phyloP scores from a whole-genome alignment of 2,113 vertebrate species.

The Pan troglodytes region NHGRI_mPanTro3-v2.1_pri NC_072421.2:66130001-66130500 shows the following conservation, averaged over 20 bases:
- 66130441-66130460: neutral
- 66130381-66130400: neutral
- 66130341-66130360: neutral
- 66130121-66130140: neutral
- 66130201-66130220: constrained; percentile 24
- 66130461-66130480: neutral
- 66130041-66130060: neutral
- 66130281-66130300: constrained; percentile 47
- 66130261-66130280: constrained; percentile 2
- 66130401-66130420: neutral
- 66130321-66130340: neutral
- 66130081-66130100: neutral
- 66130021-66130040: neutral
- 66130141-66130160: constrained; percentile 2
- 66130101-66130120: neutral
- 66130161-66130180: neutral
- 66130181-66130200: constrained; percentile 8
- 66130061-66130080: neutral
- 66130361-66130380: neutral
- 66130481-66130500: neutral
- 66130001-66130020: neutral
- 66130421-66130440: neutral
- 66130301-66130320: neutral
- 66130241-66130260: constrained; percentile 18
- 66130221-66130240: constrained; percentile 40